A percentile compares a stretch with the other conserved stretches of the same genome.
Evolutionary conservation across 2,113 vertebrate species (phyloP).

Genomic region (Dipodomys merriami): DNA sequence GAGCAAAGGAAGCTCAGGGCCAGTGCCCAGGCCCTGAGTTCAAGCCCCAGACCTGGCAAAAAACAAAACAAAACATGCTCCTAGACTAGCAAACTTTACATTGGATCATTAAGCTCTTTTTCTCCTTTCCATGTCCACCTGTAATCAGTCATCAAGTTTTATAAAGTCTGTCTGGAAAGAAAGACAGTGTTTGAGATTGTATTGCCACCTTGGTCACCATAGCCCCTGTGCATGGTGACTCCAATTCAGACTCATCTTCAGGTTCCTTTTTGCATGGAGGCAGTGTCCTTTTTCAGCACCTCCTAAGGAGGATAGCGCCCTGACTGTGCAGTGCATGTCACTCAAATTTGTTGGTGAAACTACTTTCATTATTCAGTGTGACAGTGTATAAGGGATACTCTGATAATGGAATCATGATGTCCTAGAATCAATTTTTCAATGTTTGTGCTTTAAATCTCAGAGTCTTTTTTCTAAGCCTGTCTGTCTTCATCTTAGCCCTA

Average conservation of each 20-base stretch:
- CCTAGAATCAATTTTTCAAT: slow-evolving; percentile 14
- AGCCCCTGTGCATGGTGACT: neutral
- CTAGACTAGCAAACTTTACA: neutral
- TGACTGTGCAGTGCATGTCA: neutral
- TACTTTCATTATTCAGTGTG: neutral
- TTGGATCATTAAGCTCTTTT: neutral
- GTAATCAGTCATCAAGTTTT: neutral
- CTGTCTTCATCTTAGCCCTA: neutral
- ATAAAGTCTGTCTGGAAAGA: neutral
- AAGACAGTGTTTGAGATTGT: neutral
- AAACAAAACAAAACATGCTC: neutral
- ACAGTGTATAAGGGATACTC: neutral
- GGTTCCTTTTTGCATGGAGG: neutral
- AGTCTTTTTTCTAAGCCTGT: neutral
- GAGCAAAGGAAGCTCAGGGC: no score
- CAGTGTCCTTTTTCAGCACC: neutral
- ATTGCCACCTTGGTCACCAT: neutral
- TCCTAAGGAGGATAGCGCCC: neutral
- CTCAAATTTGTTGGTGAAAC: neutral
- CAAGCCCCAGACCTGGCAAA: no score
- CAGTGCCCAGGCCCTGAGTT: no score
- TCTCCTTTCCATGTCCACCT: neutral
- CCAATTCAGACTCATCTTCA: neutral
- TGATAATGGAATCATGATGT: neutral
- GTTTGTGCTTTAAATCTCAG: neutral